Evolutionary conservation across 1,140 invertebrate genomes (phyloP), one percentile per base, ranked within the genome.

Genomic region (Lerema accius): DNA sequence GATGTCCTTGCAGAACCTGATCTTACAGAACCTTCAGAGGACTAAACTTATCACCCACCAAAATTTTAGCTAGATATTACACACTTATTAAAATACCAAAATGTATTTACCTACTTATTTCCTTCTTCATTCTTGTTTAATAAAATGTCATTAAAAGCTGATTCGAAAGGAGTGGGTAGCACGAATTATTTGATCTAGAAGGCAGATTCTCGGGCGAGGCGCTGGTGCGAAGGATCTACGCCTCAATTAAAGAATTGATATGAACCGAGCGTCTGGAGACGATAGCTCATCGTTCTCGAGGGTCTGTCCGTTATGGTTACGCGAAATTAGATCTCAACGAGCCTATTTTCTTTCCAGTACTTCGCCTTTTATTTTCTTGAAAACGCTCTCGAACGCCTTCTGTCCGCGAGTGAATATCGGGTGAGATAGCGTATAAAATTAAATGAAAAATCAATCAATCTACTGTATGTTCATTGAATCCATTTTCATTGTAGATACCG

Each of bases 301-400:
- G 84, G 82, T 48, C 73, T 80, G 75, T 66, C 78, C 76, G 85
- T 84, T 86, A 84, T 84, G 84, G 82, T 86, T 82, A 82, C 84
- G 89, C 78, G 86, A 92, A 92, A 92, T 92, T 92, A 91, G 91
- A 91, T 92, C 88, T 92, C 82, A 92, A 92, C 87, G 76, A 90
- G 86, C 83, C 83, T 74, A 81, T 86, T 85, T 84, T 89, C 78
- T 82, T 78, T 67, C 73, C 60, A 72, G 61, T 59, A 73, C 71
- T 78, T 62, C 59, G 68, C 72, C 70, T 79, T 84, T 86, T 82
- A 81, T 82, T 80, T 76, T 59, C 66, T 53, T 19, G 13, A 11
- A 62, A 28, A 58, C 37, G 17, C 42, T 50, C 23, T 74, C 17
- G 61, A 64, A 64, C 11, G 61, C 19, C 32, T 63, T 61, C 49